A percentile compares a stretch with the other conserved stretches of the same genome.
Conservation (phyloP, 2,888 invertebrate genomes). For the Drosophila fulvimacula region DNA sequence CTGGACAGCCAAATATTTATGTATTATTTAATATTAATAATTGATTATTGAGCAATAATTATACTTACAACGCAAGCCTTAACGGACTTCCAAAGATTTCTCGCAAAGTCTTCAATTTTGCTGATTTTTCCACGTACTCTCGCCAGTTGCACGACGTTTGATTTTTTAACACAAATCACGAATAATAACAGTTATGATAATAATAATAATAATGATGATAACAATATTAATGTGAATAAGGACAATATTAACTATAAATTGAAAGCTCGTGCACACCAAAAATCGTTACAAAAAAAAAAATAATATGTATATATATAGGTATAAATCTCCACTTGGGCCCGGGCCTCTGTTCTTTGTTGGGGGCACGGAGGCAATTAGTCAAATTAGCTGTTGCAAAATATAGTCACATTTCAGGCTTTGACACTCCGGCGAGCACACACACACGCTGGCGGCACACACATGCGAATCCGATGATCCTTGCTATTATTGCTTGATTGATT, state of each 20-base stretch:
- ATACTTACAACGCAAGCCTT: constrained; percentile 85
- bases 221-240: constrained; percentile 1
- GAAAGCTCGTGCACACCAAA: constrained; percentile 3
- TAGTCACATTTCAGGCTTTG: constrained; percentile 58
- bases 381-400: constrained; percentile 24
- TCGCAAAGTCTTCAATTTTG: constrained; percentile 85
- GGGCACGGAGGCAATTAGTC: constrained; percentile 21
- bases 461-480: constrained; percentile 24
- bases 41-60: neutral
- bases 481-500: constrained; percentile 6
- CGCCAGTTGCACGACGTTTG: constrained; percentile 72
- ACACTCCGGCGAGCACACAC: constrained; percentile 28
- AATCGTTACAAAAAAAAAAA: constrained; percentile 9
- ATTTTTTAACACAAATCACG: constrained; percentile 24
- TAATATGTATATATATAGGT: neutral
- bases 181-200: constrained; percentile 12
- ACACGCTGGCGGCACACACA: constrained; percentile 43
- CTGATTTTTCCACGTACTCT: constrained; percentile 82
- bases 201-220: constrained; percentile 1
- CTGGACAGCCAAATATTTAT: neutral
- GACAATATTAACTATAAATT: neutral
- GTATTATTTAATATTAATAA: neutral
- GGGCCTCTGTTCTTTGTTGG: constrained; percentile 5
- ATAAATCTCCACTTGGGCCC: constrained; percentile 30
- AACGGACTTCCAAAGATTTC: constrained; percentile 85